phyloP scores from a whole-genome alignment of 2,888 invertebrate genomes.

The Nymphalis urticae region DNA sequence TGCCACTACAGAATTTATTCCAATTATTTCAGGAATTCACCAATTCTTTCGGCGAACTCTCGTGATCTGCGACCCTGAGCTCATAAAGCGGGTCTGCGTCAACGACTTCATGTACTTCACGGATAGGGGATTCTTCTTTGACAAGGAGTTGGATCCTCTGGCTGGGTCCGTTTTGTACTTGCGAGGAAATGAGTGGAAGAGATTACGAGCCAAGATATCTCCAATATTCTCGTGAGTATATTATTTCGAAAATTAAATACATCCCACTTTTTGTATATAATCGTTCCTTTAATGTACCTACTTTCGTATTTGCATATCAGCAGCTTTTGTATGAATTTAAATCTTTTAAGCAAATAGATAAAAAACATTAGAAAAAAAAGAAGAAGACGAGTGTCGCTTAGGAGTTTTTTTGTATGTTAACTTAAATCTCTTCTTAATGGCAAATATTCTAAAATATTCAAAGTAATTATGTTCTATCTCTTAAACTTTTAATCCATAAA shows the following conservation, averaged over 20 bases:
- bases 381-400: too few species aligned
- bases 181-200: slow-evolving; percentile 72
- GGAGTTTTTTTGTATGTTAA: too few species aligned
- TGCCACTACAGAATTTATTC: background rate
- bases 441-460: background rate
- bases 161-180: slow-evolving; percentile 73
- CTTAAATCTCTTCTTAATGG: background rate
- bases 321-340: too few species aligned
- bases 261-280: too few species aligned
- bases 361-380: too few species aligned
- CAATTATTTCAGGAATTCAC: slow-evolving; percentile 63
- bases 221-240: slow-evolving; percentile 74
- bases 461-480: background rate
- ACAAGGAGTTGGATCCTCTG: slow-evolving; percentile 70
- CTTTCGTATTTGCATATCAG: too few species aligned
- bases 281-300: too few species aligned
- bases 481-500: background rate
- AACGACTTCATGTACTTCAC: slow-evolving; percentile 75
- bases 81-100: slow-evolving; percentile 72
- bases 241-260: too few species aligned
- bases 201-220: slow-evolving; percentile 70
- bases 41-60: slow-evolving; percentile 76
- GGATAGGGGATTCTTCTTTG: slow-evolving; percentile 75
- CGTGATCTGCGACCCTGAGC: slow-evolving; percentile 69
- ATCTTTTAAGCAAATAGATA: too few species aligned